Evolutionary conservation across 1,140 invertebrate genomes (phyloP), one percentile per base, ranked within the genome.

Genomic region (Holotrichia oblita): DNA sequence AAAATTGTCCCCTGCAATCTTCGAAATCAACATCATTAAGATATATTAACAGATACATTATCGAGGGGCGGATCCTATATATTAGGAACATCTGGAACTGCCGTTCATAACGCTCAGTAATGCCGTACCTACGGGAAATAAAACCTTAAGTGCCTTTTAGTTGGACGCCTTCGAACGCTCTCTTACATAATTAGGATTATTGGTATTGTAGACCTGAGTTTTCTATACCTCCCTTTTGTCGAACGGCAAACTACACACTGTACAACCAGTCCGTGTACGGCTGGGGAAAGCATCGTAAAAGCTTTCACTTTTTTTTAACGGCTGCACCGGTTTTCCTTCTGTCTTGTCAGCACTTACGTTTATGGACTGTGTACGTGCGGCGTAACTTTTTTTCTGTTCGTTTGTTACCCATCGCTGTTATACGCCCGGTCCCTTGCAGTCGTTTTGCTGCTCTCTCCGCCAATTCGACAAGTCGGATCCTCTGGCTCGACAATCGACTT

Each of bases 331-430:
- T 69, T 69, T 20, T 69, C 69, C 77, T 76, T 81, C 80, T 81
- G 79, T 79, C 77, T 78, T 81, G 78, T 79, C 78, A 80, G 79
- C 79, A 81, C 73, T 81, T 77, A 79, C 80, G 79, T 81, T 81
- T 81, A 77, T 79, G 61, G 75, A 69, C 61, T 69, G 22, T 41
- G 73, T 40, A 79, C 73, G 42, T 69, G 61, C 17, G 48, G 74
- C 78, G 78, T 76, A 74, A 41, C 40, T 34, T 74, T 73, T n/a
- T 41, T 74, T 44, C 41, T 74, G 73, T 74, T 20, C 61, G 61
- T 69, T 69, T 69, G 61, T 69, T 69, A 69, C 61, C 61, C 61
- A 22, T 22, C 61, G 61, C 22, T 7, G 61, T 69, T 27, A 69
- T 20, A 34, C 27, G 27, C 22, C 22, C 61, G 20, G 61, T 69